These are phyloP conservation scores for Capreolus pygargus DNA, from an alignment of 2,113 vertebrate species.

Conservation along the genomic window DNA sequence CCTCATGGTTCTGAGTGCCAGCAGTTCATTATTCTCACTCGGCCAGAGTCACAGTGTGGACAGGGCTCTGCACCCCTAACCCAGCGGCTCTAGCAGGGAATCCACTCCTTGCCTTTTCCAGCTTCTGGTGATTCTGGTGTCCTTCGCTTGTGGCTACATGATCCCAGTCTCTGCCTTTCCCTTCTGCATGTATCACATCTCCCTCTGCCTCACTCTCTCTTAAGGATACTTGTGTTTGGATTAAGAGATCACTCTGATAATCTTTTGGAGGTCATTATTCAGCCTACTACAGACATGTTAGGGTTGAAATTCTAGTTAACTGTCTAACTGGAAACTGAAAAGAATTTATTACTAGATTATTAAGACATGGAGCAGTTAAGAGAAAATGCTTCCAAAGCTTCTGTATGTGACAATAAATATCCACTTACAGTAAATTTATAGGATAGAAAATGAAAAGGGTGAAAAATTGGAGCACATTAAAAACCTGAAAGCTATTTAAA, in stretches of 20 bases:
- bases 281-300: background rate
- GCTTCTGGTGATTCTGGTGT: background rate
- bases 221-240: background rate
- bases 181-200: background rate
- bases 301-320: background rate
- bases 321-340: background rate
- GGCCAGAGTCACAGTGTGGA: background rate
- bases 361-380: background rate
- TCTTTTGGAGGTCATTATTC: background rate
- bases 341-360: background rate
- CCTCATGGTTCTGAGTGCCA: background rate
- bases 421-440: background rate
- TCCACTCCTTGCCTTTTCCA: background rate
- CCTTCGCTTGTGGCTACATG: rapidly evolving
- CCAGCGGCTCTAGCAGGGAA: too few relatives aligned
- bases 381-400: background rate
- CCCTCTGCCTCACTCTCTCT: background rate
- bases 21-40: background rate
- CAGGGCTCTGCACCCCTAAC: background rate
- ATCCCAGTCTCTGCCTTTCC: background rate
- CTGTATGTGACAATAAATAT: background rate
- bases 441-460: background rate
- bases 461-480: background rate
- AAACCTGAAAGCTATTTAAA: background rate
- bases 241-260: background rate